Base-by-base conservation (phyloP, 2,797 vertebrate genomes). In the Acrossocheilus wenchowensis region DNA sequence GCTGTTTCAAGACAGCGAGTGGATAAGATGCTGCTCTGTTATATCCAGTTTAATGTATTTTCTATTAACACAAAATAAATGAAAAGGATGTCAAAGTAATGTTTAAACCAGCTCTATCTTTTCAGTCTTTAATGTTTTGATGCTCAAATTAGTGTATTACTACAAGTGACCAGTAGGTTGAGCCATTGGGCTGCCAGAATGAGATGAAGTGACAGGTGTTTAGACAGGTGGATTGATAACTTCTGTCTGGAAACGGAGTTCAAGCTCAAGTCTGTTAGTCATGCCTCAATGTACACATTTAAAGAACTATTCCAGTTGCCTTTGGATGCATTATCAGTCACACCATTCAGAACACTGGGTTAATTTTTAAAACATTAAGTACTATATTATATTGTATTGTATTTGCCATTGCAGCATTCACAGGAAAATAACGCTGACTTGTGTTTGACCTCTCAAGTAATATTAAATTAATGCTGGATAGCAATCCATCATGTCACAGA, bases 181-280 rank as follows among this genome's bases (percentile, higher is more conserved):
- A 2, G 84, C 41, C 41, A 0, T 48, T 66, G 17, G 69, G 34
- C 30, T 71, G 50, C 26, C 7, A 64, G 30, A 72, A 23, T 62
- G 19, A 72, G 81, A 36, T 82, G 14, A 36, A 64, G 45, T 54
- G 66, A 78, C 83, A 87, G 66, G 81, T 74, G 86, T 75, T 21
- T n/a, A 82, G 84, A 66, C 86, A 74, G 86, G 82, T 84, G 79
- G 36, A 75, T 60, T 62, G 45, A 60, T 34, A 80, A 48, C 0
- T 71, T 86, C 12, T 84, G 68, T 74, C 34, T 66, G 66, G 39
- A 64, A 83, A 26, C 1, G 11, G 34, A 62, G 41, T 78, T 77
- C 36, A 68, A 41, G 64, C 39, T 77, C 60, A 86, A 57, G 48
- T 15, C 21, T 57, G 26, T 71, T 62, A 54, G 41, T 71, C 54